Conservation (phyloP, 1,140 invertebrate species). For the Heliconius hermathena region DNA sequence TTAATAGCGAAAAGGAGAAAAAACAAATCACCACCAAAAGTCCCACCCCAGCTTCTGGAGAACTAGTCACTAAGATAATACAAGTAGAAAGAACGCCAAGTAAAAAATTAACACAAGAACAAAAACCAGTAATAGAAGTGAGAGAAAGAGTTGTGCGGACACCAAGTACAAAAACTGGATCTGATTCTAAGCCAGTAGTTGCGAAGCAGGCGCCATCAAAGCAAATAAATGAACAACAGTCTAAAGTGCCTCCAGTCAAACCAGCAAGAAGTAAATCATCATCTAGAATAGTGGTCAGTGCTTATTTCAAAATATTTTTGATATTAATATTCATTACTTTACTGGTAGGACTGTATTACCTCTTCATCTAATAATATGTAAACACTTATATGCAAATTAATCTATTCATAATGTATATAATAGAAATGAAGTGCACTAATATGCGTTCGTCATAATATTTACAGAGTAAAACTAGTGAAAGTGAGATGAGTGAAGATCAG, state of each 20-base stretch:
- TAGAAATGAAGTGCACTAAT: slow-evolving; percentile 56
- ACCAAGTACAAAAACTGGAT: slow-evolving; percentile 64
- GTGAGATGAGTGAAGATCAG: slow-evolving; percentile 82
- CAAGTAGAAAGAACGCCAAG: slow-evolving; percentile 75
- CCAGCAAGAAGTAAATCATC: slow-evolving; percentile 79
- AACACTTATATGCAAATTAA: slow-evolving; percentile 34
- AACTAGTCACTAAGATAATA: slow-evolving; percentile 72
- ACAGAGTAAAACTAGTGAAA: slow-evolving; percentile 82
- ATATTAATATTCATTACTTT: slow-evolving; percentile 63
- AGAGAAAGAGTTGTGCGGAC: slow-evolving; percentile 74
- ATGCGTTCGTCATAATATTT: slow-evolving; percentile 69
- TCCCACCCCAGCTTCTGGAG: slow-evolving; percentile 49
- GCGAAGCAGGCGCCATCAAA: slow-evolving; percentile 53
- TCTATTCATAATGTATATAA: slow-evolving; percentile 19
- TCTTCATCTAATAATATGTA: slow-evolving; percentile 42
- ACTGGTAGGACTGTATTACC: slow-evolving; percentile 69
- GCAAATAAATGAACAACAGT: slow-evolving; percentile 55
- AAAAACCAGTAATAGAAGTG: slow-evolving; percentile 71
- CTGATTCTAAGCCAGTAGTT: slow-evolving; percentile 58
- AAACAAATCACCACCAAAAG: slow-evolving; percentile 44
- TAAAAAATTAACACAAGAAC: slow-evolving; percentile 64
- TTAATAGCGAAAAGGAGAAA: slow-evolving; percentile 53
- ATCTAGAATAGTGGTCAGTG: slow-evolving; percentile 80
- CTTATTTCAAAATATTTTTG: slow-evolving; percentile 67
- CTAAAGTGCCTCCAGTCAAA: slow-evolving; percentile 74